phyloP scores from a whole-genome alignment of 2,113 vertebrate species.

The Charina bottae region DNA sequence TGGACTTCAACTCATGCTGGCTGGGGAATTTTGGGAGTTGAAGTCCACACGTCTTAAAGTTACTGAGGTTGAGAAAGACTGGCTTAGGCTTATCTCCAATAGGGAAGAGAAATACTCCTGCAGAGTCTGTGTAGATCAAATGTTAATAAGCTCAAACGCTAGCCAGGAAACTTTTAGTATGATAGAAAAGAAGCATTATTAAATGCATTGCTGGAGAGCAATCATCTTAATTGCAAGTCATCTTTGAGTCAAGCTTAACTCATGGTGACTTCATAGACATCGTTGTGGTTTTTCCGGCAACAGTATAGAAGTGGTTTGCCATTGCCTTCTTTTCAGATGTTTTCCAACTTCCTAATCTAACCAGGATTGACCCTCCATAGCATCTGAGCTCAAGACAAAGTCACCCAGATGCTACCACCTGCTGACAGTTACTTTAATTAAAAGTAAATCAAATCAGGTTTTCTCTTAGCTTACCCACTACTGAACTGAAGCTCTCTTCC shows the following conservation, averaged over 20 bases:
- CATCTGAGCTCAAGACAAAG: background rate
- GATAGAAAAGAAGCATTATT: background rate
- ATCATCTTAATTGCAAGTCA: background rate
- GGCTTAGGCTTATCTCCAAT: background rate
- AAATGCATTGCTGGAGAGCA: background rate
- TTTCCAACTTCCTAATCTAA: background rate
- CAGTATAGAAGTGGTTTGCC: background rate
- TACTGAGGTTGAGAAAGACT: too few species aligned
- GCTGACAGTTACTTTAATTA: background rate
- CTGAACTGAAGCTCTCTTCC: background rate
- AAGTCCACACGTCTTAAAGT: too few species aligned
- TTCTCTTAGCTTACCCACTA: background rate
- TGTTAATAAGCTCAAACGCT: background rate
- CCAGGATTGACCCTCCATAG: background rate
- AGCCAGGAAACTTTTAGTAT: background rate
- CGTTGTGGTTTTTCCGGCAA: background rate
- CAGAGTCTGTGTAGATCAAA: background rate
- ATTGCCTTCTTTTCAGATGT: background rate
- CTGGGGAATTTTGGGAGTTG: too few species aligned
- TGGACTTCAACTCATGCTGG: too few species aligned
- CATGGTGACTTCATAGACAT: background rate
- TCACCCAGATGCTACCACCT: background rate
- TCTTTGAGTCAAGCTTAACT: background rate
- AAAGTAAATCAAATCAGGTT: background rate
- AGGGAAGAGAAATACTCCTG: background rate